These are phyloP conservation scores for Frankliniella fusca DNA, from an alignment of 2,888 invertebrate genomes.

Conservation along the genomic window DNA sequence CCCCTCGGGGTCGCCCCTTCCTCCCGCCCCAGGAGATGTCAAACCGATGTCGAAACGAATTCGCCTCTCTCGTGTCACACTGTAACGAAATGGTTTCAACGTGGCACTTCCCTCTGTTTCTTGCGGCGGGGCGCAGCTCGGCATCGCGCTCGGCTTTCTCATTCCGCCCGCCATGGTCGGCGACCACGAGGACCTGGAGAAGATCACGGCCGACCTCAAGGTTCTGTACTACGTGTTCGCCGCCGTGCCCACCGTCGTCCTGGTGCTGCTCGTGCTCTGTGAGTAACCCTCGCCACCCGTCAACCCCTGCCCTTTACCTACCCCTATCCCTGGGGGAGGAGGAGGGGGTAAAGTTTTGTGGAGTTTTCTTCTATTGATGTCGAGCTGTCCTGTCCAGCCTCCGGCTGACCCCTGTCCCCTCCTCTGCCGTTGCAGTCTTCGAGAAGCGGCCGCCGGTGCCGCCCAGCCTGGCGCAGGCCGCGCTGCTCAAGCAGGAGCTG, in stretches of 20 bases:
- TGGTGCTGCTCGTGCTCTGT: constrained; percentile 57
- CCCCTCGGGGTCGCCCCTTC: too few species aligned
- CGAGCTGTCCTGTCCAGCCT: too few species aligned
- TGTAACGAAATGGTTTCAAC: too few species aligned
- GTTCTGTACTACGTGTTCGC: constrained; percentile 84
- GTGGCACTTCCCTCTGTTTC: constrained; percentile 34
- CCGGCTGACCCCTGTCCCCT: background rate
- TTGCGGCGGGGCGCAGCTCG: too few species aligned
- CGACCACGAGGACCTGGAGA: constrained; percentile 55
- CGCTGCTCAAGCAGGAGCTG: constrained; percentile 36
- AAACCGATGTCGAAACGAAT: constrained; percentile 14
- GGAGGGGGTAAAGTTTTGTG: too few species aligned
- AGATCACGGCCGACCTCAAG: constrained; percentile 67
- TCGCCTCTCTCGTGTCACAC: too few species aligned
- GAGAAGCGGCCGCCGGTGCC: constrained; percentile 80
- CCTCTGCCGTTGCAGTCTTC: constrained; percentile 64
- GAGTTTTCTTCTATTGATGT: background rate
- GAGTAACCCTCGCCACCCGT: constrained; percentile 42
- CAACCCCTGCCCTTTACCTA: background rate
- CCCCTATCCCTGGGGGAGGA: background rate
- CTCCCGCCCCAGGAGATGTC: too few species aligned
- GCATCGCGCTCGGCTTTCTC: constrained; percentile 41
- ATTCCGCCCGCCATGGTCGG: constrained; percentile 56
- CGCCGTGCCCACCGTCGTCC: constrained; percentile 70
- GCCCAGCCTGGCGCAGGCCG: constrained; percentile 78